Evolutionary conservation across 2,888 invertebrate species (phyloP).

Genomic region (Oscheius sp.): DNA sequence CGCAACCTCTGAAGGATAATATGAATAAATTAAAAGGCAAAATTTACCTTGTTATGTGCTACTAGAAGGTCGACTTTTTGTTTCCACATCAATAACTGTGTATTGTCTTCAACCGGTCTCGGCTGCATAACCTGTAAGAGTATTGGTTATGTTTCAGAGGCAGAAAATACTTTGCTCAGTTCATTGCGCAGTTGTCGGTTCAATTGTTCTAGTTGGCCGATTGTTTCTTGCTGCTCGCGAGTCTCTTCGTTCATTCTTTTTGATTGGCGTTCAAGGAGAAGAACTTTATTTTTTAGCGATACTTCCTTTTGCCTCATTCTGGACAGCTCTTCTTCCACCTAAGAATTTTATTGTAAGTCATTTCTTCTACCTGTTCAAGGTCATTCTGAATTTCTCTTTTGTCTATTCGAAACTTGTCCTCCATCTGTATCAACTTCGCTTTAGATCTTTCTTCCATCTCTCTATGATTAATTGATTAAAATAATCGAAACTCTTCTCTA

Average conservation of each 20-base stretch:
- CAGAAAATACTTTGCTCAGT: constrained; percentile 37
- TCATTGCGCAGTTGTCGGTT: constrained; percentile 51
- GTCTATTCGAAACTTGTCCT: constrained; percentile 53
- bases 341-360: too few relatives aligned
- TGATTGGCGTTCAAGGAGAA: constrained; percentile 53
- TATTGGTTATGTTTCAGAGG: not conserved
- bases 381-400: constrained; percentile 54
- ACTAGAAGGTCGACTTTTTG: constrained; percentile 57
- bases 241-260: constrained; percentile 51
- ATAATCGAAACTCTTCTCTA: constrained; percentile 11
- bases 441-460: constrained; percentile 56
- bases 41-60: constrained; percentile 54
- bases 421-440: constrained; percentile 47
- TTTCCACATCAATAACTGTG: constrained; percentile 52
- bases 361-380: constrained; percentile 52
- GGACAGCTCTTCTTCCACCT: constrained; percentile 55
- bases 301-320: constrained; percentile 50
- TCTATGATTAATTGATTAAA: constrained; percentile 29
- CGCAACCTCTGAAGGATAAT: constrained; percentile 43
- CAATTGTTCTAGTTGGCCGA: constrained; percentile 48
- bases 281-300: constrained; percentile 48
- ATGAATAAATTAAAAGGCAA: not conserved
- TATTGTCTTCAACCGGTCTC: constrained; percentile 46
- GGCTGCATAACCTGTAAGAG: constrained; percentile 44
- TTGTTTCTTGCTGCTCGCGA: constrained; percentile 47